Percentiles rank a stretch among this genome's conserved stretches.
phyloP scores from a whole-genome alignment of 2,797 vertebrate genomes.

The Paedocypris micromegethes region DNA sequence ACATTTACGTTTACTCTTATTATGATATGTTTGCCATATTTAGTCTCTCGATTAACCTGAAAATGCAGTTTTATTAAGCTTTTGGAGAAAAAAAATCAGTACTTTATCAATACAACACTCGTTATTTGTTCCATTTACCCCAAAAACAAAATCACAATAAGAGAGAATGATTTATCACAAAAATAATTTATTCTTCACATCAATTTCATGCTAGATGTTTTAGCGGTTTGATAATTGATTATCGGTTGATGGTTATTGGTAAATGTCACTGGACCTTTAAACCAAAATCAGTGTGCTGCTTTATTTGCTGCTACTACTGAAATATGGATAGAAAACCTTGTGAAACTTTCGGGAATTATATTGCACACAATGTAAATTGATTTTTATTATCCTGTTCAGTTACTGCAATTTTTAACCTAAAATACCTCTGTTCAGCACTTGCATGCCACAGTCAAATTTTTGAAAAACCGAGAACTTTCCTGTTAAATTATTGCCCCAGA shows the following conservation, averaged over 20 bases:
- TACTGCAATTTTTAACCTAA: slow-evolving; percentile 1
- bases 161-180: no score
- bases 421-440: not conserved
- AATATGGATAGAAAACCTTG: slow-evolving; percentile 16
- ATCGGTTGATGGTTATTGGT: slow-evolving; percentile 32
- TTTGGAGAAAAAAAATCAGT: slow-evolving; percentile 7
- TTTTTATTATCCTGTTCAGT: slow-evolving; percentile 10
- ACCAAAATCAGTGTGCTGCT: slow-evolving; percentile 42
- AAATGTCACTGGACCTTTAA: slow-evolving; percentile 28
- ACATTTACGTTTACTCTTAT: not conserved
- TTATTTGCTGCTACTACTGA: slow-evolving; percentile 38
- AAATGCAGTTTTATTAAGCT: not conserved
- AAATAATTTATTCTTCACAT: no score
- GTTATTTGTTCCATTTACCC: no score
- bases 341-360: slow-evolving; percentile 5
- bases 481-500: not conserved
- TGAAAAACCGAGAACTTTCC: no score
- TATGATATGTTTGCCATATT: not conserved
- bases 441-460: no score
- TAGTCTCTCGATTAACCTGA: slow-evolving; percentile 3
- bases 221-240: slow-evolving; percentile 1
- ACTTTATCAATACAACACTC: slow-evolving; percentile 1
- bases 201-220: not conserved
- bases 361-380: not conserved
- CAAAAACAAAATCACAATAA: no score